Conservation (phyloP, 2,113 vertebrate species). For the Atherinomorus stipes region DNA sequence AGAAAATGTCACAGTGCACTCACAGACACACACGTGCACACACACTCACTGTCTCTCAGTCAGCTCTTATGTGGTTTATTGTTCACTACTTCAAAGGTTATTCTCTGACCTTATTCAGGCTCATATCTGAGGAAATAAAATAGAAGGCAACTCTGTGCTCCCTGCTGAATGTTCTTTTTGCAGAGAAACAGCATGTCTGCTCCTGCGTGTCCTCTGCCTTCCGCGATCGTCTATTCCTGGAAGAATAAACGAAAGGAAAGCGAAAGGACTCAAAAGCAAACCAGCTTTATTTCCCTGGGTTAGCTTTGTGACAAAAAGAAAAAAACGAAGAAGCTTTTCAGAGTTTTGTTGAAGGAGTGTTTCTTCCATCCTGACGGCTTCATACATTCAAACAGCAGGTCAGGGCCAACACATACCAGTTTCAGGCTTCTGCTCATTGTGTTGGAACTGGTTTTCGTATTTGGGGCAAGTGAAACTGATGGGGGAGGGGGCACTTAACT, state of each 20-base stretch:
- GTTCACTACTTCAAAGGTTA: slow-evolving; percentile 72
- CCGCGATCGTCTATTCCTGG: slow-evolving; percentile 20
- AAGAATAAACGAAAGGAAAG: slow-evolving; percentile 58
- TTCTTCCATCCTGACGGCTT: slow-evolving; percentile 16
- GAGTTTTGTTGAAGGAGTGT: neutral
- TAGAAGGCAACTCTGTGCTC: slow-evolving; percentile 49
- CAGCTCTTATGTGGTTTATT: slow-evolving; percentile 56
- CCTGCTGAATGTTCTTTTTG: slow-evolving; percentile 58
- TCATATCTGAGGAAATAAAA: slow-evolving; percentile 72
- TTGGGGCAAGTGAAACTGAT: neutral
- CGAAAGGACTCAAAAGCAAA: slow-evolving; percentile 43
- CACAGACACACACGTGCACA: slow-evolving; percentile 22
- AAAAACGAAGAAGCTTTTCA: slow-evolving; percentile 14
- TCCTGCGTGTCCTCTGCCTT: slow-evolving; percentile 32
- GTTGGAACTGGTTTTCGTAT: neutral
- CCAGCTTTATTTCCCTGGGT: slow-evolving; percentile 9
- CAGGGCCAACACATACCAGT: neutral
- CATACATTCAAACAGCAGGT: slow-evolving; percentile 6
- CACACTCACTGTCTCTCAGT: slow-evolving; percentile 19
- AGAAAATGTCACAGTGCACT: slow-evolving; percentile 70
- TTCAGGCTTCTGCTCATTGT: neutral
- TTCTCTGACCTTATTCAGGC: slow-evolving; percentile 74
- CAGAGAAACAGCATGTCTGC: slow-evolving; percentile 19
- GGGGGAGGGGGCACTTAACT: neutral
- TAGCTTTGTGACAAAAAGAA: slow-evolving; percentile 11